Percentiles rank a stretch among this genome's conserved stretches.
phyloP scores from a whole-genome alignment of 1,140 invertebrate species.

The Drosophila insularis region DNA sequence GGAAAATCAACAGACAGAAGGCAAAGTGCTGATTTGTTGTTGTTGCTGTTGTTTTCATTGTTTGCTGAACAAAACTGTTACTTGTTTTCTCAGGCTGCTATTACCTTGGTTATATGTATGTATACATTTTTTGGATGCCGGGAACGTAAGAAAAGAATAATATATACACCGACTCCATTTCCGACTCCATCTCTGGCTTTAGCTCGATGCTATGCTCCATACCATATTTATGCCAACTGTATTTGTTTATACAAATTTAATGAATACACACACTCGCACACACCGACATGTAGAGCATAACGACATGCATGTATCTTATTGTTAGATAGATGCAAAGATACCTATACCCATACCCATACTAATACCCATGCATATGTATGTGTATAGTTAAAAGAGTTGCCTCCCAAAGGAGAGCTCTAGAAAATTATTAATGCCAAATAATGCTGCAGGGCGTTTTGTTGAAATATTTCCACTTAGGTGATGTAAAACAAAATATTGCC shows the following conservation, averaged over 20 bases:
- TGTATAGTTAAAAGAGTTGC: background rate
- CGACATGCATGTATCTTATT: constrained; percentile 35
- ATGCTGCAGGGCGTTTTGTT: constrained; percentile 25
- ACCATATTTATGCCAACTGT: constrained; percentile 67
- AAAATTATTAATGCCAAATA: constrained; percentile 22
- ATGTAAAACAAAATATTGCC: constrained; percentile 6
- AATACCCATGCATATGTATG: too few species aligned
- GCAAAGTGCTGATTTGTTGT: constrained; percentile 68
- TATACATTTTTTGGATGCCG: constrained; percentile 37
- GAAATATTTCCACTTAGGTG: constrained; percentile 26
- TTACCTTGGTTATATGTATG: constrained; percentile 65
- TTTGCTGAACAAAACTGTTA: constrained; percentile 72
- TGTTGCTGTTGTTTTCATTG: constrained; percentile 66
- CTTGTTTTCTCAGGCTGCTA: constrained; percentile 72
- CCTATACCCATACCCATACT: background rate
- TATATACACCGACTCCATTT: constrained; percentile 40
- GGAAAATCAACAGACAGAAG: constrained; percentile 76
- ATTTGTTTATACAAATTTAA: constrained; percentile 82
- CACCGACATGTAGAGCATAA: background rate
- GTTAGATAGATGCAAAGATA: constrained; percentile 9
- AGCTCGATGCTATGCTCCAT: constrained; percentile 34
- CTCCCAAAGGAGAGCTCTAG: background rate
- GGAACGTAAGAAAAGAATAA: constrained; percentile 58
- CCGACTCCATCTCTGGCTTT: constrained; percentile 13
- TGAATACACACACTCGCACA: constrained; percentile 62